A percentile compares a stretch with the other conserved stretches of the same genome.
Evolutionary conservation across 2,888 invertebrate genomes (phyloP).

Genomic region (Nemotelus nigrinus): DNA sequence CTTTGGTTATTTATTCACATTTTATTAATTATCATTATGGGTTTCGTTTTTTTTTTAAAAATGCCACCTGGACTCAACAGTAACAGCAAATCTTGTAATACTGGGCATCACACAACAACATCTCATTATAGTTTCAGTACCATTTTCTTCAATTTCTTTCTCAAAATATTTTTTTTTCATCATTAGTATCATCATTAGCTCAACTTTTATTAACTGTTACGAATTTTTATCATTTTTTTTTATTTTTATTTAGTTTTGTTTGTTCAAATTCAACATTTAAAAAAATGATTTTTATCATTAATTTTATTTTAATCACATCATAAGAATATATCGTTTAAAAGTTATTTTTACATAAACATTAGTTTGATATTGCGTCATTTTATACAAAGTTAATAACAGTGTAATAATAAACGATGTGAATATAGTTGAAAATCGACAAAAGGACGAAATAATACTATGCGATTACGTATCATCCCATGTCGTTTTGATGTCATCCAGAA

Average conservation of each 20-base stretch:
- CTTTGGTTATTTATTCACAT: conserved; percentile 27
- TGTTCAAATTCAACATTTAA: conserved; percentile 11
- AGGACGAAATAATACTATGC: not conserved
- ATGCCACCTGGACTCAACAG: not conserved
- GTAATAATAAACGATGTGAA: conserved; percentile 5
- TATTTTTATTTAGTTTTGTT: not conserved
- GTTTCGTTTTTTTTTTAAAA: not conserved
- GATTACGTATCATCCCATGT: not conserved
- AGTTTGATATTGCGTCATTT: conserved; percentile 5
- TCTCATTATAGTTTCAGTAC: not conserved
- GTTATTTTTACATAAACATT: conserved; percentile 21
- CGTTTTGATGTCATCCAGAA: not conserved
- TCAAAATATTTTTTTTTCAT: not conserved
- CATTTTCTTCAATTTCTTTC: not conserved
- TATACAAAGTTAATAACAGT: conserved; percentile 13
- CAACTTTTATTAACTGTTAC: too few relatives aligned
- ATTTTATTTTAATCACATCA: conserved; percentile 31
- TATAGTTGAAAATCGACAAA: conserved; percentile 14
- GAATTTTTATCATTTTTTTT: too few relatives aligned
- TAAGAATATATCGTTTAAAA: conserved; percentile 41
- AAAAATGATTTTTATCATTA: not conserved
- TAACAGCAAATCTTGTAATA: conserved; percentile 10
- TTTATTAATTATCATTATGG: not conserved
- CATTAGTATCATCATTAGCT: too few relatives aligned
- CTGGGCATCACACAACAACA: not conserved